Conservation (phyloP, 1,140 invertebrate species). For the Tribolium madens region DNA sequence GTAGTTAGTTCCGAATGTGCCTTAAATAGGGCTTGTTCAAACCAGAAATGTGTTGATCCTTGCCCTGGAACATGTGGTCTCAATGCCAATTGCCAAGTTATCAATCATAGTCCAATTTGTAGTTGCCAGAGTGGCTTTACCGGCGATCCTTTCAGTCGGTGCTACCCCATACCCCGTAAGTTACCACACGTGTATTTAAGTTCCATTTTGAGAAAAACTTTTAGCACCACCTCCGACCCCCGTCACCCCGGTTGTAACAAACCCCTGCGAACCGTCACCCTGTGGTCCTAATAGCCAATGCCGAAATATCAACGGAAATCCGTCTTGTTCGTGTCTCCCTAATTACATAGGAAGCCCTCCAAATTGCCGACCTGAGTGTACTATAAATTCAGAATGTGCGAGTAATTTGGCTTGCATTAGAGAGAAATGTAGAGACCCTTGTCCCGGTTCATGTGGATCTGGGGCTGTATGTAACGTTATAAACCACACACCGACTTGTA, state of each 20-base stretch:
- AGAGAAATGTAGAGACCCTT: slow-evolving; percentile 77
- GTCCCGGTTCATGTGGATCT: slow-evolving; percentile 76
- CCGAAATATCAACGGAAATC: slow-evolving; percentile 70
- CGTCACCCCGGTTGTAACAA: slow-evolving; percentile 52
- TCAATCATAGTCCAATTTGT: slow-evolving; percentile 78
- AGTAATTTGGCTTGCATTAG: slow-evolving; percentile 73
- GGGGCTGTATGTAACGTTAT: slow-evolving; percentile 73
- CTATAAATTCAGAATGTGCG: slow-evolving; percentile 73
- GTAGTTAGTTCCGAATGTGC: slow-evolving; percentile 75
- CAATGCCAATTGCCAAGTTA: slow-evolving; percentile 72
- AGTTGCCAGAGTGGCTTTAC: slow-evolving; percentile 75
- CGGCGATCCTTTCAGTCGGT: slow-evolving; percentile 77
- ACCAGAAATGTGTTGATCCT: slow-evolving; percentile 78
- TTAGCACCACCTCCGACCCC: slow-evolving; percentile 51
- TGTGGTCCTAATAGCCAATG: slow-evolving; percentile 80
- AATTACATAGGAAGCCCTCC: slow-evolving; percentile 78
- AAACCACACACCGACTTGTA: slow-evolving; percentile 75
- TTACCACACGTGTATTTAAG: neutral
- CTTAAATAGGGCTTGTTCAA: slow-evolving; percentile 73
- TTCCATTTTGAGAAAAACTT: slow-evolving; percentile 2
- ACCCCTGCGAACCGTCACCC: slow-evolving; percentile 76
- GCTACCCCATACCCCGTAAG: slow-evolving; percentile 59
- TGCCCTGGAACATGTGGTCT: slow-evolving; percentile 78
- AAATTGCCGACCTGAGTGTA: slow-evolving; percentile 78
- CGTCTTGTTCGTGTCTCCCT: slow-evolving; percentile 74